phyloP scores from a whole-genome alignment of 1,140 invertebrate species.

The Drosophila bocqueti region DNA sequence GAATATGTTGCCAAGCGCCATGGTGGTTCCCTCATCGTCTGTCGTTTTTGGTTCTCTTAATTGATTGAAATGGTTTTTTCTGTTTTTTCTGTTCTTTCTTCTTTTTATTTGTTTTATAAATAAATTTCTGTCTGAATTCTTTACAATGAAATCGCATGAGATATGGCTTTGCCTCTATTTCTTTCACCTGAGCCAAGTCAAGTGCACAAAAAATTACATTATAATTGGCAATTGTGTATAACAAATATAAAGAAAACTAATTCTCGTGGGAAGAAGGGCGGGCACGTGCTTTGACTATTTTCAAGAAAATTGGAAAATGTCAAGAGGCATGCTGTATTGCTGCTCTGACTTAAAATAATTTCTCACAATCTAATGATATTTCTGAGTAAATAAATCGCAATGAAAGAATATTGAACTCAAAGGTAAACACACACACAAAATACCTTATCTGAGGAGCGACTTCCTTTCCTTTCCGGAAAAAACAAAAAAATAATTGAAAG shows the following conservation, averaged over 20 bases:
- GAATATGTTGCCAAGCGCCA: constrained; percentile 42
- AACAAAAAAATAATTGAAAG: constrained; percentile 55
- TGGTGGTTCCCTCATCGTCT: constrained; percentile 21
- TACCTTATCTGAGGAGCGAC: constrained; percentile 20
- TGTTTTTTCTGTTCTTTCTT: not conserved
- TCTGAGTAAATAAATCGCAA: constrained; percentile 5
- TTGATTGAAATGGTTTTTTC: constrained; percentile 31
- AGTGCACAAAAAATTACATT: constrained; percentile 32
- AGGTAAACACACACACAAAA: constrained; percentile 16
- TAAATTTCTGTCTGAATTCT: constrained; percentile 27
- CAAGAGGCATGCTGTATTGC: constrained; percentile 14
- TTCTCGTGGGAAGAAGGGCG: constrained; percentile 1
- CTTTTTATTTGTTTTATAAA: constrained; percentile 21
- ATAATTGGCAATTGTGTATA: constrained; percentile 35
- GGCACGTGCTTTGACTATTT: constrained; percentile 29
- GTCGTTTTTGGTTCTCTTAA: constrained; percentile 34
- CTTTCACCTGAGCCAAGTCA: constrained; percentile 25
- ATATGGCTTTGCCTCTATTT: constrained; percentile 10
- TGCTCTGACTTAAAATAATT: constrained; percentile 14
- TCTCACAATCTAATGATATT: constrained; percentile 12
- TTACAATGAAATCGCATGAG: constrained; percentile 31
- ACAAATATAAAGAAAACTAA: constrained; percentile 1
- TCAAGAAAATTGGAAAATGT: constrained; percentile 19
- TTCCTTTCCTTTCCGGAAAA: constrained; percentile 28
- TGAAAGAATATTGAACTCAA: constrained; percentile 28